Percentiles rank a stretch among this genome's conserved stretches.
Evolutionary conservation across 2,797 vertebrate genomes (phyloP).

Genomic region (Pipistrellus pygmaeus): DNA sequence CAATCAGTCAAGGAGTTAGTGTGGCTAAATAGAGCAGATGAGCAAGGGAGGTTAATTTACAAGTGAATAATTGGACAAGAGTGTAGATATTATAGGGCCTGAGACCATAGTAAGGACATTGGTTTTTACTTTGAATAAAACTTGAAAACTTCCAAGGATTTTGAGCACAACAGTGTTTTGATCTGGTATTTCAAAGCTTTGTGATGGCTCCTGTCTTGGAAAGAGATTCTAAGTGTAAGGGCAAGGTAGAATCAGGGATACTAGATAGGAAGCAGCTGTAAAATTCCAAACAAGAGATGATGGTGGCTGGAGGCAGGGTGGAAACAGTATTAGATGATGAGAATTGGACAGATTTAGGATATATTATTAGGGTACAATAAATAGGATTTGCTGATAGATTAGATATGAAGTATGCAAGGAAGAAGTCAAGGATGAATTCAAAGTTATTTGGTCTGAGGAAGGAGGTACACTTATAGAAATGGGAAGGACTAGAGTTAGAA

Average conservation of each 20-base stretch:
- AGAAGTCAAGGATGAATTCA: conserved; percentile 21
- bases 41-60: conserved; percentile 40
- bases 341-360: conserved; percentile 32
- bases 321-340: not conserved
- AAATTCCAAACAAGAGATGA: not conserved
- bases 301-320: not conserved
- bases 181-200: conserved; percentile 33
- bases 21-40: not conserved
- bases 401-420: not conserved
- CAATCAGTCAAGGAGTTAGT: not conserved
- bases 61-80: not conserved
- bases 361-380: conserved; percentile 4
- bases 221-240: not conserved
- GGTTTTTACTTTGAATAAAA: conserved; percentile 55
- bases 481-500: not conserved
- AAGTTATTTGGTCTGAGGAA: not conserved
- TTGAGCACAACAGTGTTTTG: conserved; percentile 17
- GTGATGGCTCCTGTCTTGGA: not conserved
- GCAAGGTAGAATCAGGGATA: not conserved
- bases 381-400: not conserved
- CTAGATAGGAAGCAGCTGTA: not conserved
- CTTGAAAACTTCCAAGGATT: not conserved
- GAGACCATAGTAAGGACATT: not conserved
- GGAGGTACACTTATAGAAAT: not conserved
- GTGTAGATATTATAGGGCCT: not conserved